Evolutionary conservation across 1,140 invertebrate species (phyloP), one percentile per base, ranked within the genome.

Genomic region (Diabrotica undecimpunctata): DNA sequence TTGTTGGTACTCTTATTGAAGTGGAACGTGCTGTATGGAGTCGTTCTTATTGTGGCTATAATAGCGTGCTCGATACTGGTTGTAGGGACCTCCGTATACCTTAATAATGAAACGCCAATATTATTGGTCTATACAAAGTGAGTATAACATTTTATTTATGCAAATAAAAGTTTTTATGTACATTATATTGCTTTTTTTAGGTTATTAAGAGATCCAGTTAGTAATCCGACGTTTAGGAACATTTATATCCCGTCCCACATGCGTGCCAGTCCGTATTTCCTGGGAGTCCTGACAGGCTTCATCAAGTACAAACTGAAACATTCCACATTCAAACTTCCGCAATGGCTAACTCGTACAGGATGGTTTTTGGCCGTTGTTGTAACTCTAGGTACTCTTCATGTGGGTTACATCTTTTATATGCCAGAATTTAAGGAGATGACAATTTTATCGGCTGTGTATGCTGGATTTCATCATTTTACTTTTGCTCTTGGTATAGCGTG

Each of bases 241-340:
- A 82, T 81, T n/a, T 90, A 89, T 64, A 85, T 88, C 5, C 87
- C 86, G 71, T 88, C 87, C 4, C 87, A 90, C 70, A 87, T 87
- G 83, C 82, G 87, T 73, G 85, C 87, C 52, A 83, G 79, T 46
- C 81, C 85, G 0, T 90, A 90, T 68, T 83, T 85, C 62, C 81
- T 87, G 71, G 88, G 87, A 46, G 73, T 89, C 55, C 60, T 85
- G 8, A 83, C 81, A 65, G 87, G 85, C 39, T 87, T 86, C 64
- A 72, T 87, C 12, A 80, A 85, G 35, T 83, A 87, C 74, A 76
- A 81, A 60, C 81, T 88, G 57, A 85, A 87, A 74, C 78, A 79
- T 60, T 78, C 81, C 56, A 79, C 84, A 77, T 84, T 79, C 51
- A 67, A 66, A 57, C 54, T 71, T 9, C 55, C 67, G 0, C 65